phyloP scores from a whole-genome alignment of 2,113 vertebrate genomes.

The Candoia aspera region DNA sequence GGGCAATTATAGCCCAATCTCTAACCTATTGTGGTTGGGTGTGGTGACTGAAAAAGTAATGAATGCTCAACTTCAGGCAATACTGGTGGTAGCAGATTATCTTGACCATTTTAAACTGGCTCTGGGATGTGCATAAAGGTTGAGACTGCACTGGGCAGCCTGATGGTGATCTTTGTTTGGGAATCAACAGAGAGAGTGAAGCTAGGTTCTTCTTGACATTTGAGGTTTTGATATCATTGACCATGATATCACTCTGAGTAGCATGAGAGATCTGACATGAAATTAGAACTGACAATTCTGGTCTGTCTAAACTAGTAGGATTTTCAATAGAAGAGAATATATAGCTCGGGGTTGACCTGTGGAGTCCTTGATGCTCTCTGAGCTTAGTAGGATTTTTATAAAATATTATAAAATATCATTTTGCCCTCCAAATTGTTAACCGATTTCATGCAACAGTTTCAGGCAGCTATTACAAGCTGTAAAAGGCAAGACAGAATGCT shows the following conservation, averaged over 20 bases:
- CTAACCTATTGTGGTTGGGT: not conserved
- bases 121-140: not conserved
- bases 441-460: not conserved
- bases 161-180: not conserved
- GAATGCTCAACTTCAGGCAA: not conserved
- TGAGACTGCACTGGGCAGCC: not conserved
- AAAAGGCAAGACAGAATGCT: not conserved
- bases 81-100: not conserved
- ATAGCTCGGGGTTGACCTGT: not conserved
- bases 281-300: not conserved
- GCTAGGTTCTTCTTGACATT: not conserved
- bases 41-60: not conserved
- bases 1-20: not conserved
- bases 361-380: not conserved
- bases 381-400: not conserved
- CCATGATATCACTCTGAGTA: not conserved
- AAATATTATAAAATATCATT: not conserved
- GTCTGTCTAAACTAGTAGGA: not conserved
- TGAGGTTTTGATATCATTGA: not conserved
- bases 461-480: not conserved
- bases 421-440: not conserved
- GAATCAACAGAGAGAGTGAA: not conserved
- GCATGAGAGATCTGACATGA: not conserved
- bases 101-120: not conserved
- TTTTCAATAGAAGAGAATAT: not conserved